Percentiles rank a stretch among this genome's conserved stretches.
These are phyloP conservation scores for Periophthalmus magnuspinnatus DNA, from an alignment of 2,797 vertebrate species.

Conservation along the genomic window DNA sequence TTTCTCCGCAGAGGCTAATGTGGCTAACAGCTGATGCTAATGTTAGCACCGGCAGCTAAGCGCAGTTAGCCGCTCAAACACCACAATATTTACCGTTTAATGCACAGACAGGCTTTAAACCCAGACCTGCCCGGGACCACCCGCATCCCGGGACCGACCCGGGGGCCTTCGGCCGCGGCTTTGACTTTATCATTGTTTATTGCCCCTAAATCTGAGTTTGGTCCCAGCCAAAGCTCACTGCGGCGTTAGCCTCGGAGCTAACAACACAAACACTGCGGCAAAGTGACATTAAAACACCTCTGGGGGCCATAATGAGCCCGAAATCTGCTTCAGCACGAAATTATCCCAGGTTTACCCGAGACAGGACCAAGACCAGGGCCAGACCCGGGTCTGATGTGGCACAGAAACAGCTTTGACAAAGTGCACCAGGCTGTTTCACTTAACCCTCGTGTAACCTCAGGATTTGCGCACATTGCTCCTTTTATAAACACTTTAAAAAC, in stretches of 20 bases:
- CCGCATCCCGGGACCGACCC: not conserved
- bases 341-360: not conserved
- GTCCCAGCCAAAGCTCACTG: not conserved
- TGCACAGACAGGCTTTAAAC: not conserved
- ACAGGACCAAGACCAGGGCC: not conserved
- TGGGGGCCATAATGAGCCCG: not conserved
- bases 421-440: not conserved
- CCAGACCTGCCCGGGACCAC: not conserved
- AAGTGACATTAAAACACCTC: not conserved
- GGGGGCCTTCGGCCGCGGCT: not conserved
- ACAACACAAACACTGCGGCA: slow-evolving; percentile 13
- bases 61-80: not conserved
- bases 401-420: not conserved
- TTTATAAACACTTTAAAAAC: not conserved
- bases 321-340: not conserved
- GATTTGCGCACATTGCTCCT: too few relatives aligned
- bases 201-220: not conserved
- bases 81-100: not conserved
- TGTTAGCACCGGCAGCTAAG: not conserved
- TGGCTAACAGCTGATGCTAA: slow-evolving; percentile 15
- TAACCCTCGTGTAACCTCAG: not conserved
- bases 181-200: not conserved
- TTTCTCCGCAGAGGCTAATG: not conserved
- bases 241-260: slow-evolving; percentile 2
- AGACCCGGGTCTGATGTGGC: not conserved